Percentiles rank a stretch among this genome's conserved stretches.
phyloP scores from a whole-genome alignment of 53 echinoderm and acorn worm species.

The Echinarachnius parma region DNA sequence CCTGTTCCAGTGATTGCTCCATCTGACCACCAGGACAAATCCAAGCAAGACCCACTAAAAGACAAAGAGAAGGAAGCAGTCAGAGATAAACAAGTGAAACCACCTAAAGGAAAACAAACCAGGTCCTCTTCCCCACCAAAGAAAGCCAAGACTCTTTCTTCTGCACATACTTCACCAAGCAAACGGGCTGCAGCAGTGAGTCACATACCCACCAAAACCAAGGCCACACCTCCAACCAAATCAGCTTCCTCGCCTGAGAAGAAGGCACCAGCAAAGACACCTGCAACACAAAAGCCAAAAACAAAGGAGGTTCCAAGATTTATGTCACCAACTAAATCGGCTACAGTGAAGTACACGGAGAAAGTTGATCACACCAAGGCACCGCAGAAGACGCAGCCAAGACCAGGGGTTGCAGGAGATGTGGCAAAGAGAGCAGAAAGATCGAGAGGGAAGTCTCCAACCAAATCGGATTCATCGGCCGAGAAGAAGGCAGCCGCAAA shows the following conservation, averaged over 20 bases:
- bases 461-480: background rate
- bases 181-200: too few relatives aligned
- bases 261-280: constrained; percentile 1
- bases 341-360: background rate
- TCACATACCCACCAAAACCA: background rate
- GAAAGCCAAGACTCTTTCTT: background rate
- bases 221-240: constrained; percentile 6
- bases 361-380: background rate
- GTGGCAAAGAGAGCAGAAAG: background rate
- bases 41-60: too few relatives aligned
- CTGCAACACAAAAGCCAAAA: constrained; percentile 15
- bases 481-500: background rate
- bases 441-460: background rate
- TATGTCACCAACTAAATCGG: background rate
- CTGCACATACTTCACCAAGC: too few relatives aligned
- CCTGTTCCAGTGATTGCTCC: background rate
- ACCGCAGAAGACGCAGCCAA: background rate
- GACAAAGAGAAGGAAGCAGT: background rate
- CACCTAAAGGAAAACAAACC: background rate
- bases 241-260: background rate
- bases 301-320: background rate
- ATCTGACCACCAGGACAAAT: background rate
- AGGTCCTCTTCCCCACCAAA: constrained; percentile 3
- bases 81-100: background rate
- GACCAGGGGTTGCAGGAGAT: too few relatives aligned